A percentile compares a stretch with the other conserved stretches of the same genome.
Evolutionary conservation across 1,140 invertebrate species (phyloP).

Genomic region (Trachymyrmex cornetzi): DNA sequence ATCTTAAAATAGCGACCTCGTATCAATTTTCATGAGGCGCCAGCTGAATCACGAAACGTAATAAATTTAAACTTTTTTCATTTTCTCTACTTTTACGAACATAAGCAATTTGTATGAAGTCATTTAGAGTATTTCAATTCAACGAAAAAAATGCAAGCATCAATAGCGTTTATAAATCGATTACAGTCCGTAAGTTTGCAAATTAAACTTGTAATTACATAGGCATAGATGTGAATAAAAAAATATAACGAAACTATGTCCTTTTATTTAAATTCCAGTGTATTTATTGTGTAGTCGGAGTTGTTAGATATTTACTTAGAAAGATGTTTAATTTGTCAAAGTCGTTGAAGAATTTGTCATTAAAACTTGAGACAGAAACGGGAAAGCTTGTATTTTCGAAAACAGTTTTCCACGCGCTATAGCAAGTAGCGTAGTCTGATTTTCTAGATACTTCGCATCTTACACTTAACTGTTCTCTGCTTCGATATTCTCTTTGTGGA

Average conservation of each 20-base stretch:
- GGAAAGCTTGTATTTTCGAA: neutral
- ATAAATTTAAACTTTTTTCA: constrained; percentile 51
- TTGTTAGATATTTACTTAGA: neutral
- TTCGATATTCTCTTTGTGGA: constrained; percentile 29
- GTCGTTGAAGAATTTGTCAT: constrained; percentile 17
- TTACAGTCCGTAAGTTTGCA: neutral
- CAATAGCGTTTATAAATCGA: neutral
- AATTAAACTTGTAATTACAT: constrained; percentile 5
- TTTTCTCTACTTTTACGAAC: neutral
- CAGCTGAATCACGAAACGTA: constrained; percentile 22
- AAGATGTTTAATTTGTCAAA: constrained; percentile 18
- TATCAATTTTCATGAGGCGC: constrained; percentile 37
- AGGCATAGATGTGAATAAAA: neutral
- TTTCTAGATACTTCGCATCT: neutral
- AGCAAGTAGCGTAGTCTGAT: neutral
- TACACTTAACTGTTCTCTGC: neutral
- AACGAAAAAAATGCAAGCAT: neutral
- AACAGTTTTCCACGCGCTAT: neutral
- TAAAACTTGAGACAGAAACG: neutral
- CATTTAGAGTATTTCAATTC: constrained; percentile 14
- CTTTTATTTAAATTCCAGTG: neutral
- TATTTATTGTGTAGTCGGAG: neutral
- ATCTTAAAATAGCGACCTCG: constrained; percentile 41
- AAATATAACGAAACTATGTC: neutral
- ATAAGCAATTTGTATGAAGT: neutral